These are phyloP conservation scores for Zophobas atratus DNA, from an alignment of 1,140 invertebrate genomes.

Conservation along the genomic window DNA sequence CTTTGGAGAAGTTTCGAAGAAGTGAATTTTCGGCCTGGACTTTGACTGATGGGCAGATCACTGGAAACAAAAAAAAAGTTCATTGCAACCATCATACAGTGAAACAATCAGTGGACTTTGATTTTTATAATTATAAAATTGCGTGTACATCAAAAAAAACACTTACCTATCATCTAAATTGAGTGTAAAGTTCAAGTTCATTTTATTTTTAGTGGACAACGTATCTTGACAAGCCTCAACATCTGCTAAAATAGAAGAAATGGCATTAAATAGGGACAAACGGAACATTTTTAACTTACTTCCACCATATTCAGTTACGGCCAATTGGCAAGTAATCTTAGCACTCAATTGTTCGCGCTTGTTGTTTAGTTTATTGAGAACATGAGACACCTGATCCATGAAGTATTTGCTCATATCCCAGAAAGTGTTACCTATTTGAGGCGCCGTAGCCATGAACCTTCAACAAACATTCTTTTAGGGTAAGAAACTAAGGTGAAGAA, in stretches of 20 bases:
- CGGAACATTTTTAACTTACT: slow-evolving; percentile 66
- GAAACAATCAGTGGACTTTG: slow-evolving; percentile 5
- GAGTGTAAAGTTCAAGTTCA: slow-evolving; percentile 79
- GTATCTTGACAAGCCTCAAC: slow-evolving; percentile 66
- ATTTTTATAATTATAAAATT: slow-evolving; percentile 16
- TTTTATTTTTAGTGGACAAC: slow-evolving; percentile 69
- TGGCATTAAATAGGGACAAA: slow-evolving; percentile 34
- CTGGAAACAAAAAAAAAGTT: slow-evolving; percentile 60
- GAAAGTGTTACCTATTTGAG: slow-evolving; percentile 72
- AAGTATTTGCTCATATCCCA: slow-evolving; percentile 72
- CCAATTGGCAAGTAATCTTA: slow-evolving; percentile 78
- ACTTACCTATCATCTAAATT: slow-evolving; percentile 73
- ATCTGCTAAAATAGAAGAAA: slow-evolving; percentile 63
- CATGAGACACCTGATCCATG: slow-evolving; percentile 70
- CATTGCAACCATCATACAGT: neutral
- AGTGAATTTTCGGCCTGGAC: slow-evolving; percentile 58
- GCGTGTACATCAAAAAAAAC: slow-evolving; percentile 30
- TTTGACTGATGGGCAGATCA: slow-evolving; percentile 66
- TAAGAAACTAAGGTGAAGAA: neutral
- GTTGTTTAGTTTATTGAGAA: slow-evolving; percentile 70
- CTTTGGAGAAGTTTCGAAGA: slow-evolving; percentile 62
- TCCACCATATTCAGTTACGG: slow-evolving; percentile 77
- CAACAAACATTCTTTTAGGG: slow-evolving; percentile 39
- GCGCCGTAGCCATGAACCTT: slow-evolving; percentile 74
- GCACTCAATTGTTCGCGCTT: slow-evolving; percentile 73